Conservation (phyloP, 1,140 invertebrate genomes). For the Phenacoccus solenopsis region DNA sequence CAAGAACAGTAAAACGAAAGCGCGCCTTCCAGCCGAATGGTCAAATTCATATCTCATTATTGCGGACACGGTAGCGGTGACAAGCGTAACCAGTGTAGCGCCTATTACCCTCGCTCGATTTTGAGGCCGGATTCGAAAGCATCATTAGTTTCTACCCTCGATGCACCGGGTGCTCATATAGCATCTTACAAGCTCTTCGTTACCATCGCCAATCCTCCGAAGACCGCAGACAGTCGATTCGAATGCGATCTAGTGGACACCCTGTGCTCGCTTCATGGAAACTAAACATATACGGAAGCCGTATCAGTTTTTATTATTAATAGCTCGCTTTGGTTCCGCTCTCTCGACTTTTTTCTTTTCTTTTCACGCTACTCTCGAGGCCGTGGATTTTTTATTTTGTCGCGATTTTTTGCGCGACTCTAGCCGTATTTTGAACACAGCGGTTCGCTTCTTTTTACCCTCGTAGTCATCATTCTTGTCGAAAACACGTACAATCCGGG, state of each 20-base stretch:
- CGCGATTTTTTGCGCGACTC: background rate
- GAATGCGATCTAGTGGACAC: no score
- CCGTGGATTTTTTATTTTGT: background rate
- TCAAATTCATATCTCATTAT: conserved; percentile 18
- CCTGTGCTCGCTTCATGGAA: no score
- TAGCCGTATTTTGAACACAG: background rate
- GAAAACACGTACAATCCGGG: background rate
- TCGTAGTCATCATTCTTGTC: background rate
- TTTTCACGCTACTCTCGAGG: no score
- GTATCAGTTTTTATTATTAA: conserved; percentile 3
- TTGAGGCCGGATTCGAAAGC: background rate
- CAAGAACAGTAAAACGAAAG: background rate
- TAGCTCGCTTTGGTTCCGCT: background rate
- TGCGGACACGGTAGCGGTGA: background rate
- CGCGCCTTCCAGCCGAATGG: conserved; percentile 10
- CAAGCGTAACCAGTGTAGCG: conserved; percentile 10
- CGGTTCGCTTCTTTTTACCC: background rate
- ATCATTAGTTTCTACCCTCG: conserved; percentile 9
- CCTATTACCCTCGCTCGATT: background rate
- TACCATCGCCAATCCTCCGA: no score
- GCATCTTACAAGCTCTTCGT: no score
- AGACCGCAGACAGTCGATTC: no score
- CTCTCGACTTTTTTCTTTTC: background rate
- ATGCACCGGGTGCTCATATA: no score
- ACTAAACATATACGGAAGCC: background rate